A percentile compares a stretch with the other conserved stretches of the same genome.
Evolutionary conservation across 2,888 invertebrate species (phyloP).

Genomic region (Ferrisia virgata): DNA sequence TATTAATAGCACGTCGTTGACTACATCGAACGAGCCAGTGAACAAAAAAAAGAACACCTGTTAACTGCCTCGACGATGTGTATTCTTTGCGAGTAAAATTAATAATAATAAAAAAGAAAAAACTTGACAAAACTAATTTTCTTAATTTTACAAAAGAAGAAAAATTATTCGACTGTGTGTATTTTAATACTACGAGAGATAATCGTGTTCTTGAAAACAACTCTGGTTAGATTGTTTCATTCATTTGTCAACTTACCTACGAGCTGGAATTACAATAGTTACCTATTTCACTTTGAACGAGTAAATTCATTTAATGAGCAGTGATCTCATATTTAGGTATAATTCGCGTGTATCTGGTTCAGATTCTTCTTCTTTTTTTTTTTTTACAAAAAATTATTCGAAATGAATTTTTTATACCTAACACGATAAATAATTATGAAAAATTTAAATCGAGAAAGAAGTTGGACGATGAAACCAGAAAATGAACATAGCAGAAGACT

Average conservation of each 20-base stretch:
- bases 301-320: too few species aligned
- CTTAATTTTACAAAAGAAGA: neutral
- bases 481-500: too few species aligned
- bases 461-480: too few species aligned
- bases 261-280: neutral
- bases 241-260: neutral
- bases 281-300: neutral
- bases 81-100: neutral
- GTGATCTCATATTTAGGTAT: too few species aligned
- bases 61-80: neutral
- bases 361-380: too few species aligned
- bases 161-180: conserved; percentile 1
- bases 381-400: too few species aligned
- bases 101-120: neutral
- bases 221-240: neutral
- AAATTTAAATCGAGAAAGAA: too few species aligned
- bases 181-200: neutral
- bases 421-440: too few species aligned
- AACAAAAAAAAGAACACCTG: neutral
- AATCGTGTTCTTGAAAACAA: neutral
- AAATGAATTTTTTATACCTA: too few species aligned
- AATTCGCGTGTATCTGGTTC: too few species aligned
- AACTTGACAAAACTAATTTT: neutral
- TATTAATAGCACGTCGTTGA: conserved; percentile 8
- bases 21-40: neutral